Conservation (phyloP, 1,140 invertebrate genomes). For the Zaprionus nigranus region DNA sequence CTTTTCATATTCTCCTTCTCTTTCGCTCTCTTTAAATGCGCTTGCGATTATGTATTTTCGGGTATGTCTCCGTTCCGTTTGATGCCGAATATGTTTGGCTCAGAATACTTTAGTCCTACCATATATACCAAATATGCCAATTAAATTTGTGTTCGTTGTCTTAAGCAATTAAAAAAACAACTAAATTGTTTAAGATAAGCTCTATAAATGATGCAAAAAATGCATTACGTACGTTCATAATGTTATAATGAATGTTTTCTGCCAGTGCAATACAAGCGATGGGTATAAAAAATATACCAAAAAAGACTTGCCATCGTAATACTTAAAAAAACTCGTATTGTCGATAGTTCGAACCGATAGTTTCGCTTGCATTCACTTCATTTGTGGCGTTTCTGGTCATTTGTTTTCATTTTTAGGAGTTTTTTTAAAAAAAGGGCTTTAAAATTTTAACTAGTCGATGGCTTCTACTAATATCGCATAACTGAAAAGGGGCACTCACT, state of each 20-base stretch:
- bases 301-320: neutral
- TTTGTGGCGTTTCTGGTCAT: too few species aligned
- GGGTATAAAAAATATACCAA: neutral
- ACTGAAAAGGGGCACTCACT: neutral
- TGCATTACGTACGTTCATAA: neutral
- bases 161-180: slow-evolving; percentile 1
- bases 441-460: slow-evolving; percentile 63
- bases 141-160: slow-evolving; percentile 57
- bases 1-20: slow-evolving; percentile 22
- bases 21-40: slow-evolving; percentile 58
- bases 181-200: slow-evolving; percentile 6
- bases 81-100: slow-evolving; percentile 23
- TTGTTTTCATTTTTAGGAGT: neutral
- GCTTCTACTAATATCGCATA: slow-evolving; percentile 51
- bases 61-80: slow-evolving; percentile 71
- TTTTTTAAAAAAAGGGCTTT: slow-evolving; percentile 29
- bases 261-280: neutral
- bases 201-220: slow-evolving; percentile 4
- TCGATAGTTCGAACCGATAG: neutral
- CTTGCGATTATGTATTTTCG: slow-evolving; percentile 75
- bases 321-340: slow-evolving; percentile 9
- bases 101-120: slow-evolving; percentile 46
- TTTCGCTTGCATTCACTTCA: neutral
- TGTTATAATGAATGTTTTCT: slow-evolving; percentile 11
- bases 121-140: slow-evolving; percentile 23